phyloP scores from a whole-genome alignment of 2,797 vertebrate species.

The Lindbergichthys nudifrons region DNA sequence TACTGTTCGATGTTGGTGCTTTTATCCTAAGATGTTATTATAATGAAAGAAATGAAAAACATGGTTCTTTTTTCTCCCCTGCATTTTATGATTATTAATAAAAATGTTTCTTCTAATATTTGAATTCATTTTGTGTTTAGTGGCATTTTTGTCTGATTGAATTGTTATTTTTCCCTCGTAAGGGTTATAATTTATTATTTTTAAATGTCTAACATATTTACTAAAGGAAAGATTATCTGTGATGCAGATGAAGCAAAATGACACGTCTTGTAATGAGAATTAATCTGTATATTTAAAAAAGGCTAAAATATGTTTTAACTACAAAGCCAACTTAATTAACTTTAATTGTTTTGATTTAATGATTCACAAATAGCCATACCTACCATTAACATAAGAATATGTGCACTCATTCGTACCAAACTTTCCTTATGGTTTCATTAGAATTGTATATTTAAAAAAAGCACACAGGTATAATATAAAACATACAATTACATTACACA shows the following conservation, averaged over 20 bases:
- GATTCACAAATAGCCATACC: neutral
- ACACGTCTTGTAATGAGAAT: neutral
- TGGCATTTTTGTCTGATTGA: conserved; percentile 21
- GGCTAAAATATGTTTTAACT: neutral
- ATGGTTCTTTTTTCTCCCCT: conserved; percentile 54
- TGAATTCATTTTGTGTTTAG: conserved; percentile 39
- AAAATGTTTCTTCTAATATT: conserved; percentile 80
- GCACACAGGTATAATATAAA: too few species aligned
- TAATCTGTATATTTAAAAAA: neutral
- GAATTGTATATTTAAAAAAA: neutral
- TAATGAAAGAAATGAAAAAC: conserved; percentile 79
- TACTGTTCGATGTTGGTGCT: conserved; percentile 86
- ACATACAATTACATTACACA: too few species aligned
- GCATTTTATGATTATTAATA: conserved; percentile 85
- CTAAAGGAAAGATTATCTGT: neutral
- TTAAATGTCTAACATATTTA: neutral
- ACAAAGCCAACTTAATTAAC: neutral
- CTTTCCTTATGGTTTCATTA: conserved; percentile 10
- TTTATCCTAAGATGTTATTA: conserved; percentile 84
- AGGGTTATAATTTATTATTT: too few species aligned
- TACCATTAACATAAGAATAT: too few species aligned
- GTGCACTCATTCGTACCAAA: neutral
- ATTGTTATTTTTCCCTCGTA: neutral
- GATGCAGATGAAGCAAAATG: neutral
- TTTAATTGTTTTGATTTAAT: too few species aligned